Percentiles rank a stretch among this genome's conserved stretches.
Conservation (phyloP, 2,797 vertebrate species). For the Gobio occitaniae region DNA sequence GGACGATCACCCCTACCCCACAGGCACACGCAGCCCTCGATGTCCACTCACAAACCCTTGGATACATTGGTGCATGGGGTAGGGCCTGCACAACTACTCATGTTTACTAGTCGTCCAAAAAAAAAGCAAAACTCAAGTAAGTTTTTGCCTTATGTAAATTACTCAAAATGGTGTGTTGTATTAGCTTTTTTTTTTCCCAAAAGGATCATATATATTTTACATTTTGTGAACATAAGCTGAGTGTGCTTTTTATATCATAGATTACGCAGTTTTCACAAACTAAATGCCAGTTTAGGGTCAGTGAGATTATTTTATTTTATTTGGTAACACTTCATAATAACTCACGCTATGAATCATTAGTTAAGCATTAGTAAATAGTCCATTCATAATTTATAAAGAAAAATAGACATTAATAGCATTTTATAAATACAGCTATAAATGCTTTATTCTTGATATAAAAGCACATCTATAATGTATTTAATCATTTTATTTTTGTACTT, state of each 20-base stretch:
- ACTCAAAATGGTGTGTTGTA: background rate
- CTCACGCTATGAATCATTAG: too few relatives aligned
- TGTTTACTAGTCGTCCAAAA: background rate
- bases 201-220: background rate
- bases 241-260: background rate
- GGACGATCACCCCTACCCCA: constrained; percentile 44
- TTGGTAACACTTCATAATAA: too few relatives aligned
- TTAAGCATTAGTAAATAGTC: too few relatives aligned
- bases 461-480: too few relatives aligned
- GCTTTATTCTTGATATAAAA: too few relatives aligned
- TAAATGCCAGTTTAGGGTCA: background rate
- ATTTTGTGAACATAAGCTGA: background rate
- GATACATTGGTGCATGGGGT: background rate
- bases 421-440: too few relatives aligned
- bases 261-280: background rate
- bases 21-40: constrained; percentile 3
- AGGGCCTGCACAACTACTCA: background rate
- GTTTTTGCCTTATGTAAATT: background rate
- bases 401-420: too few relatives aligned
- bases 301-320: background rate
- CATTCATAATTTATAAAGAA: too few relatives aligned
- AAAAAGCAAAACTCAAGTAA: background rate
- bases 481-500: too few relatives aligned
- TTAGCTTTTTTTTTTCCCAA: background rate
- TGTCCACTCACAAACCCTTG: constrained; percentile 26